These are phyloP conservation scores for Sminthurides aquaticus DNA, from an alignment of 2,888 invertebrate species.

Conservation along the genomic window DNA sequence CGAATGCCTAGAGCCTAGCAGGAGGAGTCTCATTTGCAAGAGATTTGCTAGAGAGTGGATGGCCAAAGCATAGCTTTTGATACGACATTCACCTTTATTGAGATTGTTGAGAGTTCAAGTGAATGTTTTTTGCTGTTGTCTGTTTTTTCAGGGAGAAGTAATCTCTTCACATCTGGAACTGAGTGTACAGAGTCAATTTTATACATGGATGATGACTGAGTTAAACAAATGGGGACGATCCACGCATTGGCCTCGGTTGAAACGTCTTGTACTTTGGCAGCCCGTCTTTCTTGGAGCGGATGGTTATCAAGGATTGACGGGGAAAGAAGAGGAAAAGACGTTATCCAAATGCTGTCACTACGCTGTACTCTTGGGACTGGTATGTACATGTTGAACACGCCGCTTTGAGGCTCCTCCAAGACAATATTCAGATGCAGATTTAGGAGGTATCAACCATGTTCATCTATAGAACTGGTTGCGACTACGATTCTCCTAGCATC, in stretches of 20 bases:
- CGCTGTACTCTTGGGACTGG: conserved; percentile 38
- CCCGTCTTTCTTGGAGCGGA: conserved; percentile 19
- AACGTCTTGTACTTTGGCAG: conserved; percentile 36
- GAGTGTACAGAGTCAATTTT: conserved; percentile 31
- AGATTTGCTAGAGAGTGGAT: too few relatives aligned
- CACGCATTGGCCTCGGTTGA: conserved; percentile 22
- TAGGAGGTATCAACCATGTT: too few relatives aligned
- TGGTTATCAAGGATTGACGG: conserved; percentile 9
- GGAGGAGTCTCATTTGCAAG: too few relatives aligned
- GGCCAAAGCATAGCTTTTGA: too few relatives aligned
- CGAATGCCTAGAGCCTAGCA: too few relatives aligned
- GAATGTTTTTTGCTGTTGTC: not conserved
- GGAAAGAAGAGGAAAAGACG: conserved; percentile 4
- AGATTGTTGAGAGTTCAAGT: not conserved
- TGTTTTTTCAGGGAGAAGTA: conserved; percentile 28
- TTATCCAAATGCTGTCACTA: conserved; percentile 21
- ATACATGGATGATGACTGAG: conserved; percentile 42
- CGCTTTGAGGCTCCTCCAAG: too few relatives aligned
- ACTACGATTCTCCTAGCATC: too few relatives aligned
- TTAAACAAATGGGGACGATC: conserved; percentile 33
- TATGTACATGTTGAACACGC: too few relatives aligned
- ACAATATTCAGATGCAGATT: too few relatives aligned
- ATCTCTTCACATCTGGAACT: conserved; percentile 37
- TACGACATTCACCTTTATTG: too few relatives aligned
- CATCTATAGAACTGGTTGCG: too few relatives aligned